Conservation (phyloP, 2,797 vertebrate species). For the Anas capensis region DNA sequence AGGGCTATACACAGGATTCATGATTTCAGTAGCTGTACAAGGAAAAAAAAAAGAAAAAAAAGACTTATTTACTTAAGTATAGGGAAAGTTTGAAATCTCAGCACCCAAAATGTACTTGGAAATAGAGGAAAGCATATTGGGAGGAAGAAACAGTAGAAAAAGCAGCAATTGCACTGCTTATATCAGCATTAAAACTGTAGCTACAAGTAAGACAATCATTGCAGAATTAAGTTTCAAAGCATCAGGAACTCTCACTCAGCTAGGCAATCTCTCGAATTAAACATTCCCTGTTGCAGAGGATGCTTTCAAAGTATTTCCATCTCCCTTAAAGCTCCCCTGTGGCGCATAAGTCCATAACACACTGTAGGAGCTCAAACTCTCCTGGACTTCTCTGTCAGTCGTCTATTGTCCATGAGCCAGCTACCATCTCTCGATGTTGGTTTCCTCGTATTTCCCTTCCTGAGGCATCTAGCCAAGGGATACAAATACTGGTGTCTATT, state of each 20-base stretch:
- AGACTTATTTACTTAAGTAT: not conserved
- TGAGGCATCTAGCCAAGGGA: not conserved
- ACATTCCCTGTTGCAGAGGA: not conserved
- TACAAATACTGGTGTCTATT: not conserved
- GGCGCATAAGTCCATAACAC: accelerated
- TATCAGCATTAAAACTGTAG: not conserved
- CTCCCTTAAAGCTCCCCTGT: not conserved
- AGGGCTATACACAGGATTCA: constrained; percentile 99
- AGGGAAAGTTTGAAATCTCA: not conserved
- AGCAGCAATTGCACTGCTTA: not conserved
- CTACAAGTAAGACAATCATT: not conserved
- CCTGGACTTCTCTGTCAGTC: not conserved
- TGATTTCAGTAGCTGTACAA: constrained; percentile 81
- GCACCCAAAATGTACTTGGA: not conserved
- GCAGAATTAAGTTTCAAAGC: not conserved
- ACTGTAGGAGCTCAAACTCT: not conserved
- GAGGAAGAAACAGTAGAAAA: not conserved
- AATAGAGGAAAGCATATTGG: not conserved
- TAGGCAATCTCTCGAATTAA: not conserved
- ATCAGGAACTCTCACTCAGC: not conserved
- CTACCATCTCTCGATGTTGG: too few relatives aligned
- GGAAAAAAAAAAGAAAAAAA: not conserved
- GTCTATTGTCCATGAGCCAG: not conserved
- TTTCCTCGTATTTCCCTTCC: not conserved
- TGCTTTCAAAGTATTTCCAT: not conserved